A percentile compares a stretch with the other conserved stretches of the same genome.
phyloP scores from a whole-genome alignment of 2,113 vertebrate species.

The Trochalopteron elliotii region DNA sequence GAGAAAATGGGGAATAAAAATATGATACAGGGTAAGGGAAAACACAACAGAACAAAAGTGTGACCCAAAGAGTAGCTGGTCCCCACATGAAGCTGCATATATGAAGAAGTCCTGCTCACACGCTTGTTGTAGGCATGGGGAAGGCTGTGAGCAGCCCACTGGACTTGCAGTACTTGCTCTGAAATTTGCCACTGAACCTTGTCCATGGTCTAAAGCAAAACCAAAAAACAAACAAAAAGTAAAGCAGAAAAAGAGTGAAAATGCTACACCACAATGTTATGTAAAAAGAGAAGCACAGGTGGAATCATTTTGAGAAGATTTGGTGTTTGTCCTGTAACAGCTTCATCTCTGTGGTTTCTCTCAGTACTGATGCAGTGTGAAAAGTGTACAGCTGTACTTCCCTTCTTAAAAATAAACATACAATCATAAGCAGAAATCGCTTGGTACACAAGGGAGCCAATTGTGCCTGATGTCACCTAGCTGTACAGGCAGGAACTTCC shows the following conservation, averaged over 20 bases:
- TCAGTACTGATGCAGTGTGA: background rate
- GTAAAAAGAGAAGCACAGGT: background rate
- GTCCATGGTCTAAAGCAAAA: background rate
- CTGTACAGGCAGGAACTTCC: background rate
- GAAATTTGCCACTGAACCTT: background rate
- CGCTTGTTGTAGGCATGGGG: background rate
- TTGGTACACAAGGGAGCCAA: rapidly evolving
- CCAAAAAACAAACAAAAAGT: background rate
- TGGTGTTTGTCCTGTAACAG: background rate
- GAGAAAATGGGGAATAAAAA: background rate
- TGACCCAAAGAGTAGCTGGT: background rate
- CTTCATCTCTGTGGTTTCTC: constrained; percentile 10
- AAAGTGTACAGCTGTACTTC: background rate
- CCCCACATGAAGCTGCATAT: rapidly evolving
- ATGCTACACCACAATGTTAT: background rate
- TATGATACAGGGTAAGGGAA: background rate
- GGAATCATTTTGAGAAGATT: background rate
- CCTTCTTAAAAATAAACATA: background rate
- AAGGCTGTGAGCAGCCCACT: rapidly evolving
- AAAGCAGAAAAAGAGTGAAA: background rate
- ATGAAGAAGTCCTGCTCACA: background rate
- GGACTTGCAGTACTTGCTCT: background rate
- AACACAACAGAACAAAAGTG: background rate
- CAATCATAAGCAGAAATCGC: background rate
- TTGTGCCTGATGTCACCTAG: background rate